These are phyloP conservation scores for Hyles euphorbiae DNA, from an alignment of 1,140 invertebrate species.

Conservation along the genomic window DNA sequence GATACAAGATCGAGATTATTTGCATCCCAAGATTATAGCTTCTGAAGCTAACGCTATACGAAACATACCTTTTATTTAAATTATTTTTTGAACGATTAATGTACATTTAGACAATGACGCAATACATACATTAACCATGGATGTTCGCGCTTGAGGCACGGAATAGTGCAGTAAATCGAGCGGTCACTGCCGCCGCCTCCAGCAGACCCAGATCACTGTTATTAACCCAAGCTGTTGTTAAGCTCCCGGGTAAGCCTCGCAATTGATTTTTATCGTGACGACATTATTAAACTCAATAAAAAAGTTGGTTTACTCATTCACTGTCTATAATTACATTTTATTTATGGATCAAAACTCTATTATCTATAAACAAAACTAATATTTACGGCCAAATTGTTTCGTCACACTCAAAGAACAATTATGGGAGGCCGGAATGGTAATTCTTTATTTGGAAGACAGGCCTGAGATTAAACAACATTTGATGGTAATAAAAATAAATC, in stretches of 20 bases:
- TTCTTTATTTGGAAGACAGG: not conserved
- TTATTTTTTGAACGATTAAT: too few relatives aligned
- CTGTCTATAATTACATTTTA: conserved; percentile 46
- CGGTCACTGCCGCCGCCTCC: conserved; percentile 25
- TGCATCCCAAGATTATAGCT: too few relatives aligned
- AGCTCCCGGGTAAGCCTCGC: conserved; percentile 47
- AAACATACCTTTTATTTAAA: too few relatives aligned
- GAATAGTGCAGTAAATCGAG: conserved; percentile 18
- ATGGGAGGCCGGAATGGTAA: conserved; percentile 4
- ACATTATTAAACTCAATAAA: conserved; percentile 53
- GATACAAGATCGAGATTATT: too few relatives aligned
- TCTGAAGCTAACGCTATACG: too few relatives aligned
- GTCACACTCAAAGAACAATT: conserved; percentile 17
- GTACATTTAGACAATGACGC: too few relatives aligned
- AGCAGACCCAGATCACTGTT: conserved; percentile 39
- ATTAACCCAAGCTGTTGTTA: conserved; percentile 28
- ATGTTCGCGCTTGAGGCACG: not conserved
- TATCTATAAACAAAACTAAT: conserved; percentile 24
- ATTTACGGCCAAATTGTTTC: conserved; percentile 19
- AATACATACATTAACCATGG: too few relatives aligned
- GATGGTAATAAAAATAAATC: conserved; percentile 7
- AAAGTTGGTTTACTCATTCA: conserved; percentile 28
- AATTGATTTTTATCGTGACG: conserved; percentile 63
- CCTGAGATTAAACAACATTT: not conserved
- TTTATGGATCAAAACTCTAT: conserved; percentile 42